phyloP scores from a whole-genome alignment of 2,113 vertebrate genomes.

The Trogon melanurus region DNA sequence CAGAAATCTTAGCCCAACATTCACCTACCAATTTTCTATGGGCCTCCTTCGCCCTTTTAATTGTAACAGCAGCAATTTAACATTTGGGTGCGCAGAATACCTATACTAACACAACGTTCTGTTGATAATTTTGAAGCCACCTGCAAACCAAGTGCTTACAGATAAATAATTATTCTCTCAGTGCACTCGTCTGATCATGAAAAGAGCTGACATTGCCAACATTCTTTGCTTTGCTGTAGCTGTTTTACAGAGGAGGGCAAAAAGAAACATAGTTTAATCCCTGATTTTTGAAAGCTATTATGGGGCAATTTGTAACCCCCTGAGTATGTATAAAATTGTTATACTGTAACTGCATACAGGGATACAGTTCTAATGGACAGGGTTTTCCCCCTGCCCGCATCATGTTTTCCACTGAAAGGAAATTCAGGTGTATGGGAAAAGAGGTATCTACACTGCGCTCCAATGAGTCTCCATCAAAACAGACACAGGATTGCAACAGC shows the following conservation, averaged over 20 bases:
- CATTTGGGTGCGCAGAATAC: neutral
- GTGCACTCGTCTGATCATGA: neutral
- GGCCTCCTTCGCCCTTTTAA: neutral
- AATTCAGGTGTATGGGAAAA: neutral
- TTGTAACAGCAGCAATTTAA: neutral
- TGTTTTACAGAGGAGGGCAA: neutral
- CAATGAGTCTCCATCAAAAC: neutral
- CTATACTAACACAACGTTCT: neutral
- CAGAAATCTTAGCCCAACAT: neutral
- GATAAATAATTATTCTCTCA: neutral
- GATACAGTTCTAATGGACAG: neutral
- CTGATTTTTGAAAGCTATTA: neutral
- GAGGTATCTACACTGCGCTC: neutral
- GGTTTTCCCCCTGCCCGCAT: neutral
- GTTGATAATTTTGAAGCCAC: neutral
- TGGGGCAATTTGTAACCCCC: neutral
- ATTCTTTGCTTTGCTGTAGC: neutral
- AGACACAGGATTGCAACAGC: neutral
- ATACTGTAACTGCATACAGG: neutral
- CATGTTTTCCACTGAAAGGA: neutral
- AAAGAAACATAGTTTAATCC: neutral
- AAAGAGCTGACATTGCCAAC: neutral
- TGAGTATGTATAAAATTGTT: neutral
- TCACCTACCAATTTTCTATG: neutral
- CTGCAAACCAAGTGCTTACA: neutral